phyloP scores from a whole-genome alignment of 2,797 vertebrate genomes.

The Darevskia mixta region DNA sequence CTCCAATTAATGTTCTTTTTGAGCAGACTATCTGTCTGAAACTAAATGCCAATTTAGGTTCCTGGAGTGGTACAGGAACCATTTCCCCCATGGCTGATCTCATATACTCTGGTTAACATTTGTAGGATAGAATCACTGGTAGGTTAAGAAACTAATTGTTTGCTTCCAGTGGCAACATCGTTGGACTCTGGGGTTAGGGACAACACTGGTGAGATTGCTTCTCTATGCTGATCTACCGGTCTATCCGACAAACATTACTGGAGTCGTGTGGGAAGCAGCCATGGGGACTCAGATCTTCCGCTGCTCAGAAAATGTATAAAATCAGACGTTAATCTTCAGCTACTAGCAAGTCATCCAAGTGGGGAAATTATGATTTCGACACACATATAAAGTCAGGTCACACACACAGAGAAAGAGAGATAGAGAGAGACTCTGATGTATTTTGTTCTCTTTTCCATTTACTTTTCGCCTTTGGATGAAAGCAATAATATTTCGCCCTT shows the following conservation, averaged over 20 bases:
- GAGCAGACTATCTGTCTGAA: constrained; percentile 17
- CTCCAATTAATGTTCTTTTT: constrained; percentile 8
- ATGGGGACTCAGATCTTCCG: too few species aligned
- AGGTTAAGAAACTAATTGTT: not conserved
- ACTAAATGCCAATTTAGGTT: constrained; percentile 21
- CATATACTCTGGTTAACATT: constrained; percentile 18
- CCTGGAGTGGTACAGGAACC: not conserved
- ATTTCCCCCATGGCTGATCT: constrained; percentile 11
- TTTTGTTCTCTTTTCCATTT: not conserved
- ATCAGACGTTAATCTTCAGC: not conserved
- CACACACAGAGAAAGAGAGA: not conserved
- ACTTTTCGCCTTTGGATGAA: not conserved
- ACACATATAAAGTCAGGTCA: not conserved
- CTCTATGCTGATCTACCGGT: not conserved
- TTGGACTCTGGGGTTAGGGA: not conserved
- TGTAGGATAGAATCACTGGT: not conserved
- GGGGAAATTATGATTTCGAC: not conserved
- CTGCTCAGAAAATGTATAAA: not conserved
- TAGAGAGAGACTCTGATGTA: too few species aligned
- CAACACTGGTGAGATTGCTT: not conserved
- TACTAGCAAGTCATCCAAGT: not conserved
- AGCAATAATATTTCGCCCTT: not conserved
- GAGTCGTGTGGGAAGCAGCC: not conserved
- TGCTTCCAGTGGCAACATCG: not conserved
- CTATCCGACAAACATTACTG: not conserved